Evolutionary conservation across 2,888 invertebrate genomes (phyloP), one percentile per base, ranked within the genome.

Genomic region (Spisula solida): DNA sequence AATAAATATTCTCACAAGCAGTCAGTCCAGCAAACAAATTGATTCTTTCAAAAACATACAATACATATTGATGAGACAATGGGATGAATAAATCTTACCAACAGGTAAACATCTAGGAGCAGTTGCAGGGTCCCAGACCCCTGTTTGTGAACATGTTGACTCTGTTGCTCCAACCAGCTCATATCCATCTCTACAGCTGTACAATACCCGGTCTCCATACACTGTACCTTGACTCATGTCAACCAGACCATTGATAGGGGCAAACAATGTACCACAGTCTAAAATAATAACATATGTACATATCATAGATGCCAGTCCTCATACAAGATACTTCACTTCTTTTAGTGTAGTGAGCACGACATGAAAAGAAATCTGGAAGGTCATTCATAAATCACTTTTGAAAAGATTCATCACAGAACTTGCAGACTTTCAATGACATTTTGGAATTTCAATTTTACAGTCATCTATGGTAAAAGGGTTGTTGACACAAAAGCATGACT

Each of bases 251-350:
- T 84, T 81, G 16, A 34, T 48, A 1, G 83, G 84, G 0, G 79
- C 34, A 48, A 81, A 87, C 47, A 86, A 29, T 6, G 18, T 29
- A 10, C 89, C 89, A 87, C 89, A 89, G 12, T 87, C 89, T 89
- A 51, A 14, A 82, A 89, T 14, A 16, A 60, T 12, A 31, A 88
- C 5, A 18, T 34, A 51, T 55, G 1, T 16, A 78, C 8, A 41
- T 8, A 5, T 5, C 41, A 41, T 8, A 29, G n/a, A n/a, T n/a
- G n/a, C n/a, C n/a, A n/a, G n/a, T n/a, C n/a, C n/a, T n/a, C n/a
- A n/a, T n/a, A n/a, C n/a, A n/a, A n/a, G n/a, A n/a, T n/a, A n/a
- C n/a, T n/a, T n/a, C n/a, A n/a, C n/a, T n/a, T n/a, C n/a, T n/a
- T n/a, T n/a, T n/a, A n/a, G n/a, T n/a, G n/a, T n/a, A n/a, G n/a